A percentile compares a stretch with the other conserved stretches of the same genome.
Conservation (phyloP, 1,140 invertebrate species). For the Drosophila asahinai region DNA sequence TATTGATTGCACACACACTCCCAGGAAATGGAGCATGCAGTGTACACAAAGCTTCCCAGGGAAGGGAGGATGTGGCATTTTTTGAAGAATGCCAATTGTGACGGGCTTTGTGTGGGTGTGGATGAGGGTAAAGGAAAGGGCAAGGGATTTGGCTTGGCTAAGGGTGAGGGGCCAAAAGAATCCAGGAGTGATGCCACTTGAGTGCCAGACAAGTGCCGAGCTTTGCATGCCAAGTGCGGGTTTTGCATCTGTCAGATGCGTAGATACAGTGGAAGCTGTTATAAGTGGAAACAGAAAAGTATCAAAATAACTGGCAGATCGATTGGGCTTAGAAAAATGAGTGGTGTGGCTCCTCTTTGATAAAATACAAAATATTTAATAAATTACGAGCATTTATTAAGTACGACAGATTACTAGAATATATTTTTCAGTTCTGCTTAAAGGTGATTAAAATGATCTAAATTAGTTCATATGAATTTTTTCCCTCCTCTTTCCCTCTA, state of each 20-base stretch:
- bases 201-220: conserved; percentile 55
- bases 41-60: conserved; percentile 3
- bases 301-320: not conserved
- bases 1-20: conserved; percentile 61
- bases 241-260: conserved; percentile 43
- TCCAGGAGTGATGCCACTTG: conserved; percentile 26
- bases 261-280: conserved; percentile 20
- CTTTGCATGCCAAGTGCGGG: conserved; percentile 45
- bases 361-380: no score
- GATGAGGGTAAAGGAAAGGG: not conserved
- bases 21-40: conserved; percentile 25
- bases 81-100: conserved; percentile 56
- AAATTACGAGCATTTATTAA: no score
- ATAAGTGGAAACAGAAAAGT: conserved; percentile 1
- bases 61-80: conserved; percentile 21
- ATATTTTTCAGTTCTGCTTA: no score
- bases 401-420: no score
- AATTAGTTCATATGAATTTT: no score
- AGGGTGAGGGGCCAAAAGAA: conserved; percentile 13
- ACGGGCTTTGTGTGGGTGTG: not conserved
- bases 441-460: no score
- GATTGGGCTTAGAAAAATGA: not conserved
- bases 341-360: not conserved
- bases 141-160: not conserved
- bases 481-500: no score